Percentiles rank a stretch among this genome's conserved stretches.
Conservation (phyloP, 2,888 invertebrate species). For the Caenorhabditis japonica region DNA sequence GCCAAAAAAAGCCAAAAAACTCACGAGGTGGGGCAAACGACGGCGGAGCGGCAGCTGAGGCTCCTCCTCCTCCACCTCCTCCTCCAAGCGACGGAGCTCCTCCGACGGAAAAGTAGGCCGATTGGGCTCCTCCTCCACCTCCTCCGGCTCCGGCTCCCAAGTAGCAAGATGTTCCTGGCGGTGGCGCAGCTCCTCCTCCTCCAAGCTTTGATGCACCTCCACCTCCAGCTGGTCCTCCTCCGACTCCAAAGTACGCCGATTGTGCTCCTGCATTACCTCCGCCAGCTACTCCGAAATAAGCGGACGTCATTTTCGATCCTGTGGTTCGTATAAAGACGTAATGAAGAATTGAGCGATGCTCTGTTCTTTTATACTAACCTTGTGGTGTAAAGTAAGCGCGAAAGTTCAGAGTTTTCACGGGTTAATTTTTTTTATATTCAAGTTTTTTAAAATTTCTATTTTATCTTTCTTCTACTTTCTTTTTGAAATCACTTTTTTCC, state of each 20-base stretch:
- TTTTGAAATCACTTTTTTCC: no score
- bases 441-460: no score
- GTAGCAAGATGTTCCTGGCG: conserved; percentile 54
- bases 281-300: conserved; percentile 59
- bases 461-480: no score
- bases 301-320: conserved; percentile 46
- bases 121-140: conserved; percentile 38
- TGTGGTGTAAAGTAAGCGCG: no score
- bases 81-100: conserved; percentile 17
- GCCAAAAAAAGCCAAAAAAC: conserved; percentile 2
- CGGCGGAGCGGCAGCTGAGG: neutral
- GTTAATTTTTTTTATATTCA: no score
- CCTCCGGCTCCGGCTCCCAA: conserved; percentile 58
- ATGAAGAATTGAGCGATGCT: no score
- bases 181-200: conserved; percentile 44
- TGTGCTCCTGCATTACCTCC: conserved; percentile 48
- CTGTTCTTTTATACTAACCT: no score
- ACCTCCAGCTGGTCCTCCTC: conserved; percentile 43
- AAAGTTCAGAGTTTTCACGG: no score
- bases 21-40: conserved; percentile 8
- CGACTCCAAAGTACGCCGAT: conserved; percentile 54
- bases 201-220: conserved; percentile 24
- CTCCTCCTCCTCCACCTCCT: conserved; percentile 8
- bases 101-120: conserved; percentile 36
- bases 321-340: conserved; percentile 11